Percentiles rank a stretch among this genome's conserved stretches.
Evolutionary conservation across 2,113 vertebrate genomes (phyloP).

Genomic region (Falcunculus frontatus): DNA sequence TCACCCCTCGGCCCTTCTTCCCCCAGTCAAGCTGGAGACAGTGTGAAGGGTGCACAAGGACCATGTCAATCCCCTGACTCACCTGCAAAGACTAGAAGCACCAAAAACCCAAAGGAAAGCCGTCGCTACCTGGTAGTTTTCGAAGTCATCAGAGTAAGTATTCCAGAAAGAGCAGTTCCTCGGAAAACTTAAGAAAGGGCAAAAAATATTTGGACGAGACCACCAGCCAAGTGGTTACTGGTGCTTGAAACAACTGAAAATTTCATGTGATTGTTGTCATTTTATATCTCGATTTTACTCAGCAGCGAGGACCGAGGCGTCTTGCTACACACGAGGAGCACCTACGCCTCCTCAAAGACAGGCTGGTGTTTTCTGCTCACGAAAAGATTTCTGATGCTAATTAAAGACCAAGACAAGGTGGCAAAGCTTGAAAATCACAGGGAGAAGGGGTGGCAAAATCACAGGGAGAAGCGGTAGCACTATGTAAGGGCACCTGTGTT

Average conservation of each 20-base stretch:
- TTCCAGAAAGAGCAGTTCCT: background rate
- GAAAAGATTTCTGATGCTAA: background rate
- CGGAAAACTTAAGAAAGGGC: background rate
- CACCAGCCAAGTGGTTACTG: rapidly evolving
- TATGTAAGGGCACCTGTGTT: rapidly evolving
- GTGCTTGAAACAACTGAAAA: background rate
- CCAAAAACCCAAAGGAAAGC: background rate
- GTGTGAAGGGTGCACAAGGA: rapidly evolving
- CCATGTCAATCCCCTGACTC: rapidly evolving
- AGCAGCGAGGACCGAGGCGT: background rate
- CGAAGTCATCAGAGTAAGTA: rapidly evolving
- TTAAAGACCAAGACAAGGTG: background rate
- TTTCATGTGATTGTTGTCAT: background rate
- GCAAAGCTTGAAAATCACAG: background rate
- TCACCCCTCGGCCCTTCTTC: background rate
- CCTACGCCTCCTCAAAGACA: rapidly evolving
- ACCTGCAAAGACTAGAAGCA: background rate
- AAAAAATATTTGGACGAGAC: background rate
- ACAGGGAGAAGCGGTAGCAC: background rate
- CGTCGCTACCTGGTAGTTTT: background rate
- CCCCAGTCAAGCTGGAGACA: background rate
- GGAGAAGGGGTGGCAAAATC: background rate
- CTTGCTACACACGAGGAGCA: rapidly evolving
- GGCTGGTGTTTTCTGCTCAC: background rate
- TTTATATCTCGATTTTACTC: background rate